Evolutionary conservation across 2,888 invertebrate genomes (phyloP).

Genomic region (Drosophila testacea): DNA sequence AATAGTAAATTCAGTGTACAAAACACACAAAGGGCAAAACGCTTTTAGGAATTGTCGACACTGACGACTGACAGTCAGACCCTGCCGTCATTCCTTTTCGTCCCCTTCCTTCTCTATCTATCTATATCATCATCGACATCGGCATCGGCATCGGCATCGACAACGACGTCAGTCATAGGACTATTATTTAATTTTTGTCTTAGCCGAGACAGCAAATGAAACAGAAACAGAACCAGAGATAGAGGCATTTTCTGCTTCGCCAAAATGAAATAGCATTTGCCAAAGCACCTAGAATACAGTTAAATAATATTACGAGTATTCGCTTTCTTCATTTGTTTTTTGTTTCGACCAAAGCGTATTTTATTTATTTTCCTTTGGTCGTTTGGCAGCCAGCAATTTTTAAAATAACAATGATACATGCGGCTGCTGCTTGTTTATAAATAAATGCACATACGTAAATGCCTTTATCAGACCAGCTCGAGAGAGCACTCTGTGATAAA

Average conservation of each 20-base stretch:
- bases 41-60: conserved; percentile 50
- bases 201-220: conserved; percentile 29
- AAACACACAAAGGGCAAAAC: conserved; percentile 55
- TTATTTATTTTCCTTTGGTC: conserved; percentile 66
- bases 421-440: conserved; percentile 77
- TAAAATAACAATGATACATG: conserved; percentile 80
- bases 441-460: conserved; percentile 79
- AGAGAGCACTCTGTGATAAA: conserved; percentile 57
- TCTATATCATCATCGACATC: conserved; percentile 36
- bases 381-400: conserved; percentile 68
- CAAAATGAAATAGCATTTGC: conserved; percentile 54
- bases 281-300: conserved; percentile 68
- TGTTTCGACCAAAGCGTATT: conserved; percentile 56
- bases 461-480: conserved; percentile 68
- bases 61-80: conserved; percentile 46
- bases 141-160: conserved; percentile 64
- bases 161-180: conserved; percentile 73
- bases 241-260: conserved; percentile 55
- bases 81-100: background rate
- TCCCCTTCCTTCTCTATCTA: background rate
- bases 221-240: conserved; percentile 47
- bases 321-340: conserved; percentile 30
- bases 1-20: conserved; percentile 46
- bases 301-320: conserved; percentile 73
- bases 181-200: conserved; percentile 74